Evolutionary conservation across 1,140 invertebrate genomes (phyloP).

Genomic region (Brachionus angularis): DNA sequence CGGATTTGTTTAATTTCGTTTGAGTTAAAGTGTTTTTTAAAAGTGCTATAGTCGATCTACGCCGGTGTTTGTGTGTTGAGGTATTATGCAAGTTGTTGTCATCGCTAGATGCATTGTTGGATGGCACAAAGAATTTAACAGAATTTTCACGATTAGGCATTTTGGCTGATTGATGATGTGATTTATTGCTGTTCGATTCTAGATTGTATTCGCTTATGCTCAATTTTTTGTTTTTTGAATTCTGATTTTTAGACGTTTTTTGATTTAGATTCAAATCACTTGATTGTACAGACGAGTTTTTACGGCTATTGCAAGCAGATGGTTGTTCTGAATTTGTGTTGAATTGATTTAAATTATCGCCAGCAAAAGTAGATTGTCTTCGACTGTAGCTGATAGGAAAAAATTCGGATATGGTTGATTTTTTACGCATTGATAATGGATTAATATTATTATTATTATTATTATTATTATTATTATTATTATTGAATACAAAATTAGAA

Average conservation of each 20-base stretch:
- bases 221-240: conserved; percentile 28
- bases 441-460: no score
- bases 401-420: conserved; percentile 41
- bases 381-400: conserved; percentile 15
- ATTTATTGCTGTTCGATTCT: conserved; percentile 1
- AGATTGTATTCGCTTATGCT: conserved; percentile 28
- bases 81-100: conserved; percentile 11
- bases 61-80: not conserved
- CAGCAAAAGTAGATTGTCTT: conserved; percentile 20
- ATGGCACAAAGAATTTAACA: conserved; percentile 16
- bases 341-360: not conserved
- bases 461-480: no score
- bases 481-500: no score
- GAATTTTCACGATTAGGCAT: conserved; percentile 13
- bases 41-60: conserved; percentile 29
- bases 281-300: conserved; percentile 24
- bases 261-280: conserved; percentile 13
- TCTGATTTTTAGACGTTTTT: not conserved
- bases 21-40: conserved; percentile 27
- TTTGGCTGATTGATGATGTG: not conserved
- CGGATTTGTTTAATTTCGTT: conserved; percentile 25
- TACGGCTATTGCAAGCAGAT: not conserved
- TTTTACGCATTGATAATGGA: conserved; percentile 5
- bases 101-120: conserved; percentile 22
- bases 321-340: not conserved